phyloP scores from a whole-genome alignment of 2,888 invertebrate genomes.

The Aquatica leii region DNA sequence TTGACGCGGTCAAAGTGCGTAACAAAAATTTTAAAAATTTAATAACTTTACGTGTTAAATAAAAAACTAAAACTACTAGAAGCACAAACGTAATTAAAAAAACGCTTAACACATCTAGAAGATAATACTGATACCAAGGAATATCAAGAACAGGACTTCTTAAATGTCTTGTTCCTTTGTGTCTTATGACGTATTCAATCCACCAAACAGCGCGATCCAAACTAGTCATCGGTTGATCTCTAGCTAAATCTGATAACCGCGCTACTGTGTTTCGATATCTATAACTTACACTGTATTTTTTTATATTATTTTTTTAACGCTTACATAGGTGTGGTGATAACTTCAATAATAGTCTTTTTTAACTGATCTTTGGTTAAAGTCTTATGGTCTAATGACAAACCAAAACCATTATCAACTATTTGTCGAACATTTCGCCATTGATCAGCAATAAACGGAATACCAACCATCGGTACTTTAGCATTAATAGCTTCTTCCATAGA shows the following conservation, averaged over 20 bases:
- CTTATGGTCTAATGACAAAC: slow-evolving; percentile 40
- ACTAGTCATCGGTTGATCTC: slow-evolving; percentile 3
- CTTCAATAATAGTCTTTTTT: slow-evolving; percentile 43
- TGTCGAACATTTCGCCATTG: slow-evolving; percentile 46
- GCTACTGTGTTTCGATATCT: slow-evolving; percentile 3
- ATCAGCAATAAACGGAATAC: slow-evolving; percentile 49
- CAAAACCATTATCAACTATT: slow-evolving; percentile 41
- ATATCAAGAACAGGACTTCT: not conserved
- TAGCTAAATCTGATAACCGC: not conserved
- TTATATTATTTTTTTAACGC: slow-evolving; percentile 22
- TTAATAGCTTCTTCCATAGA: slow-evolving; percentile 49
- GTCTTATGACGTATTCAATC: no score
- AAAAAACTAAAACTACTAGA: no score
- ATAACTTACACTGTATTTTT: not conserved
- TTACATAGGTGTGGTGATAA: slow-evolving; percentile 46
- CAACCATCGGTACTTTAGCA: slow-evolving; percentile 46
- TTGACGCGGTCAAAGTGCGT: no score
- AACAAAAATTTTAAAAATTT: no score
- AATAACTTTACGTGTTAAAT: no score
- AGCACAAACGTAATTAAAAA: no score
- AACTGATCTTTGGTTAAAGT: slow-evolving; percentile 46
- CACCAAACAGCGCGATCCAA: not conserved
- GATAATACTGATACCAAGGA: no score
- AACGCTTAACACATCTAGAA: no score
- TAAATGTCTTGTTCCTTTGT: slow-evolving; percentile 6